Conservation (phyloP, 1,140 invertebrate species). For the Acyrthosiphon pisum region DNA sequence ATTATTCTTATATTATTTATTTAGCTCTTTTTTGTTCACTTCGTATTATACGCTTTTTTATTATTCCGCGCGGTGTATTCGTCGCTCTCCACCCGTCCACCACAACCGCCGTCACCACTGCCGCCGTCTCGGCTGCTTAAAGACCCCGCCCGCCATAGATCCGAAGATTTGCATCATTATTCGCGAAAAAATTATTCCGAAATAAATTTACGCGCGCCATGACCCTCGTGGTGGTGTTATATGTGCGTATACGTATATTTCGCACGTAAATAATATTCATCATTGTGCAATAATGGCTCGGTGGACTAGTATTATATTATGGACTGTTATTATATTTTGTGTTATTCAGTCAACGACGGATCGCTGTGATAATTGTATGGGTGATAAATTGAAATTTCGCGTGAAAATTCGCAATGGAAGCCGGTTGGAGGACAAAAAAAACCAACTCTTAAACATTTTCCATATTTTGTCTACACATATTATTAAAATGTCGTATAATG, state of each 20-base stretch:
- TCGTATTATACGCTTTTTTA: background rate
- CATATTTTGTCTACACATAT: background rate
- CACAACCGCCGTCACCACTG: too few relatives aligned
- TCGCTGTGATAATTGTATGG: background rate
- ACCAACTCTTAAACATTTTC: background rate
- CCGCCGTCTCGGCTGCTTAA: background rate
- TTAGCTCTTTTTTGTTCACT: conserved; percentile 7
- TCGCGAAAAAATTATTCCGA: conserved; percentile 55
- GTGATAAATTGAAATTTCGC: background rate
- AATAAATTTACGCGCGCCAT: conserved; percentile 42
- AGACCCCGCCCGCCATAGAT: background rate
- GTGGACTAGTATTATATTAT: background rate
- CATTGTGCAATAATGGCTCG: conserved; percentile 25
- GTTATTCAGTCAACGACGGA: background rate
- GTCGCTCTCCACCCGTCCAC: background rate
- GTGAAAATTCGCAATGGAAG: background rate
- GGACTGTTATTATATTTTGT: background rate
- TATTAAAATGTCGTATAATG: background rate
- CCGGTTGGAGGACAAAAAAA: background rate
- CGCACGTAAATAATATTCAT: background rate
- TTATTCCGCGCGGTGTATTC: conserved; percentile 16
- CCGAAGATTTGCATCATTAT: conserved; percentile 38
- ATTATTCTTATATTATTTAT: conserved; percentile 6
- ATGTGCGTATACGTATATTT: background rate
- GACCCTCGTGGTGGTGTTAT: background rate